A percentile compares a stretch with the other conserved stretches of the same genome.
phyloP scores from a whole-genome alignment of 2,113 vertebrate species.

The Hydrolagus affinis region DNA sequence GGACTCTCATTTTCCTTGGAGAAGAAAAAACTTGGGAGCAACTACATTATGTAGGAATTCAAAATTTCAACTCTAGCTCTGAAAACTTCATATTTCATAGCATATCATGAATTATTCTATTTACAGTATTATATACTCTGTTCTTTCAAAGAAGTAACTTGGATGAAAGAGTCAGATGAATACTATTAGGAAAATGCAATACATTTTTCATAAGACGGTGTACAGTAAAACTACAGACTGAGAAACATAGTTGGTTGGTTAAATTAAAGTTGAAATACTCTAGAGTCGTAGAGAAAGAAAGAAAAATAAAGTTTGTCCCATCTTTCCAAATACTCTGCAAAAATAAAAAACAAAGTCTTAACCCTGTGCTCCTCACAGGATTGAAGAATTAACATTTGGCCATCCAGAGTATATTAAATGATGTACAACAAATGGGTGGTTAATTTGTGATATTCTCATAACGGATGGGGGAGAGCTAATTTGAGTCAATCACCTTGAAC shows the following conservation, averaged over 20 bases:
- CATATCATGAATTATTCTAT: slow-evolving; percentile 99
- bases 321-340: background rate
- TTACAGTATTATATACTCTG: slow-evolving; percentile 83
- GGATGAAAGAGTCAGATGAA: slow-evolving; percentile 88
- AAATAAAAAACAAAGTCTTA: background rate
- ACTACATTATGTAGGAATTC: slow-evolving; percentile 98
- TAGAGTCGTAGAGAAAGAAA: background rate
- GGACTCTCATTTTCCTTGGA: slow-evolving; percentile 48
- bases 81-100: slow-evolving; percentile 99
- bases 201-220: slow-evolving; percentile 78
- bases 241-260: background rate
- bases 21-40: slow-evolving; percentile 85
- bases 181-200: slow-evolving; percentile 78
- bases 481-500: too few species aligned
- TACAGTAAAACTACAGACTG: slow-evolving; percentile 59
- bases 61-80: slow-evolving; percentile 89
- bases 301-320: background rate
- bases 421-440: too few species aligned
- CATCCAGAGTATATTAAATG: too few species aligned
- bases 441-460: too few species aligned
- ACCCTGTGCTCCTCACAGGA: background rate
- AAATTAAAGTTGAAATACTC: background rate
- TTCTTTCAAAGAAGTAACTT: slow-evolving; percentile 92
- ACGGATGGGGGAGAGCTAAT: too few species aligned
- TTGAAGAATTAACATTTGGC: too few species aligned